Conservation (phyloP, 2,113 vertebrate genomes). For the Accipiter virgatus region DNA sequence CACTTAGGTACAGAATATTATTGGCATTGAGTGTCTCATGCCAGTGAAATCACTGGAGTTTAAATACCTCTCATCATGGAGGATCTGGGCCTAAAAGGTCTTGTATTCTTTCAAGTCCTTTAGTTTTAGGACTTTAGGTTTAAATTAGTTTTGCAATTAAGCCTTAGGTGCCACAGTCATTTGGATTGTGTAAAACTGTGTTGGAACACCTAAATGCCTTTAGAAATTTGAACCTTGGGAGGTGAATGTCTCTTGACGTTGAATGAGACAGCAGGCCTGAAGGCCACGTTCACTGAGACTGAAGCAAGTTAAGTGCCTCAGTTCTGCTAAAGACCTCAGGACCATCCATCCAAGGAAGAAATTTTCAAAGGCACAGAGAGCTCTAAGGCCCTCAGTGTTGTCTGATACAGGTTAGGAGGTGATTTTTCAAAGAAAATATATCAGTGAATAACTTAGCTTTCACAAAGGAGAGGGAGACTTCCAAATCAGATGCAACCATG, state of each 20-base stretch:
- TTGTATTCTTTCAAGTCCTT: neutral
- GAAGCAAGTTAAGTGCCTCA: neutral
- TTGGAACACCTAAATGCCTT: neutral
- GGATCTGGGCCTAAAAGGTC: neutral
- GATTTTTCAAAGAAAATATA: neutral
- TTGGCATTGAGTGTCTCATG: neutral
- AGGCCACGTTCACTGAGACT: neutral
- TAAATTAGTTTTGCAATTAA: neutral
- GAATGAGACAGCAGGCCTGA: neutral
- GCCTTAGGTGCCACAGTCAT: neutral
- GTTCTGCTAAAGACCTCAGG: neutral
- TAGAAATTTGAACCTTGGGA: neutral
- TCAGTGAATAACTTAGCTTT: neutral
- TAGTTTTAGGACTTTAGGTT: neutral
- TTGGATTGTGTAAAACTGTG: neutral
- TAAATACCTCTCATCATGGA: neutral
- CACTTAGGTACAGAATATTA: neutral
- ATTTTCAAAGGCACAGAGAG: neutral
- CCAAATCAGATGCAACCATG: neutral
- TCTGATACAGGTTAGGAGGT: neutral
- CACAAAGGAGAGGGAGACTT: neutral
- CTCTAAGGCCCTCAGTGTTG: neutral
- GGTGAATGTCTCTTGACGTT: neutral
- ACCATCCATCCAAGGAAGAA: neutral
- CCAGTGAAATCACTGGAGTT: neutral